A percentile compares a stretch with the other conserved stretches of the same genome.
Evolutionary conservation across 23 tunicate genomes (phyloP).

Genomic region (Clavelina lepadiformis): DNA sequence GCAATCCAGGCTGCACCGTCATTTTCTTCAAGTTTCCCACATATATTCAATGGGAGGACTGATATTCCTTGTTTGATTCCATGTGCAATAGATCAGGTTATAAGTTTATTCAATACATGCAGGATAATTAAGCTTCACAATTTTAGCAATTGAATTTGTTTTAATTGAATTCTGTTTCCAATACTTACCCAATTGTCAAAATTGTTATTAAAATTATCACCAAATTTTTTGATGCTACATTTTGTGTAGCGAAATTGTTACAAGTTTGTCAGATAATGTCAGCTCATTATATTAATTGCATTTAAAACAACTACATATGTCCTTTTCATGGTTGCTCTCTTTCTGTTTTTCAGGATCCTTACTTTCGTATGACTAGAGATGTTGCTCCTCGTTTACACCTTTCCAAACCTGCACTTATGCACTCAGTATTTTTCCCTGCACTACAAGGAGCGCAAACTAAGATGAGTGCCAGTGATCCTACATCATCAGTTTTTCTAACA

Average conservation of each 20-base stretch:
- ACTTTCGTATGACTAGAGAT: slow-evolving; percentile 99
- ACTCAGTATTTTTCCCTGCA: slow-evolving; percentile 97
- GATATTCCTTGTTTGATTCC: slow-evolving; percentile 97
- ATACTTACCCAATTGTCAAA: no score
- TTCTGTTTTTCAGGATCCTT: slow-evolving; percentile 84
- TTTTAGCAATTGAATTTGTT: no score
- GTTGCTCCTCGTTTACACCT: slow-evolving; percentile 81
- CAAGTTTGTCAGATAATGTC: no score
- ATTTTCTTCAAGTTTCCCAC: slow-evolving; percentile 99
- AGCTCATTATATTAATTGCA: no score
- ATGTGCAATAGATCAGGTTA: slow-evolving; percentile 98
- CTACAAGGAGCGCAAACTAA: slow-evolving; percentile 98
- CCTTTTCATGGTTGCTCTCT: neutral
- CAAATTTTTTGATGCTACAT: no score
- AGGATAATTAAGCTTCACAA: no score
- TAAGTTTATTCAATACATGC: neutral
- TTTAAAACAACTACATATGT: no score
- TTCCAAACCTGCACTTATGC: slow-evolving; percentile 86
- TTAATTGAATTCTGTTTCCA: no score
- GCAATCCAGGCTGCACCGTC: slow-evolving; percentile 98
- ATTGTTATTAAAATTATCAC: no score
- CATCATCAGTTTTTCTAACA: slow-evolving; percentile 80
- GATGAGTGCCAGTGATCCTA: slow-evolving; percentile 89
- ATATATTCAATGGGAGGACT: slow-evolving; percentile 86
- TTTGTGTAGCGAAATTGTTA: no score